phyloP scores from a whole-genome alignment of 2,113 vertebrate genomes.

The Takifugu flavidus region DNA sequence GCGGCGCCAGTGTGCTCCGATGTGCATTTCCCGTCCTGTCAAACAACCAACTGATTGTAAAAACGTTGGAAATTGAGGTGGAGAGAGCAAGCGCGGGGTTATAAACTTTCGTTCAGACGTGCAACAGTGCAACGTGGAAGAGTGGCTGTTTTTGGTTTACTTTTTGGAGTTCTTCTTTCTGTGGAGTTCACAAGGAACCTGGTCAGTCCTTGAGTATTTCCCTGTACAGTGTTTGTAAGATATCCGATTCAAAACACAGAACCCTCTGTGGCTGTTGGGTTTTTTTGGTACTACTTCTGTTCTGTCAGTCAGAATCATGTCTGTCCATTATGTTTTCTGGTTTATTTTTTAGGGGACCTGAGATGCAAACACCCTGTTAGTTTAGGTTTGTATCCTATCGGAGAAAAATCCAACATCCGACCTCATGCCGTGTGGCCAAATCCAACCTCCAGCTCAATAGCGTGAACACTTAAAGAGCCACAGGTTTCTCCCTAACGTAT shows the following conservation, averaged over 20 bases:
- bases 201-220: slow-evolving; percentile 72
- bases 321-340: slow-evolving; percentile 16
- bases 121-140: slow-evolving; percentile 70
- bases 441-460: slow-evolving; percentile 36
- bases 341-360: slow-evolving; percentile 28
- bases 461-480: slow-evolving; percentile 15
- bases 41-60: no score
- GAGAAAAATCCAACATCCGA: slow-evolving; percentile 51
- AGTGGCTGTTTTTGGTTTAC: slow-evolving; percentile 68
- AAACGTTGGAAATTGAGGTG: slow-evolving; percentile 59
- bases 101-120: slow-evolving; percentile 75
- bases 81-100: slow-evolving; percentile 62
- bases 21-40: no score
- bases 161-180: slow-evolving; percentile 68
- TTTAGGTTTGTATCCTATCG: slow-evolving; percentile 23
- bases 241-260: slow-evolving; percentile 66
- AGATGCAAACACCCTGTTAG: slow-evolving; percentile 6
- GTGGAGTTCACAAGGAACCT: slow-evolving; percentile 71
- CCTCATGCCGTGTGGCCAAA: slow-evolving; percentile 46
- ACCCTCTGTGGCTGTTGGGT: slow-evolving; percentile 60
- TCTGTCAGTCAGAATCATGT: slow-evolving; percentile 50
- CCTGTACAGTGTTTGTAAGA: slow-evolving; percentile 78
- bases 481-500: slow-evolving; percentile 3
- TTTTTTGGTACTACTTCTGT: slow-evolving; percentile 61
- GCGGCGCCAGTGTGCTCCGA: no score